Base-by-base conservation (phyloP, 2,113 vertebrate species). In the Callipepla squamata region DNA sequence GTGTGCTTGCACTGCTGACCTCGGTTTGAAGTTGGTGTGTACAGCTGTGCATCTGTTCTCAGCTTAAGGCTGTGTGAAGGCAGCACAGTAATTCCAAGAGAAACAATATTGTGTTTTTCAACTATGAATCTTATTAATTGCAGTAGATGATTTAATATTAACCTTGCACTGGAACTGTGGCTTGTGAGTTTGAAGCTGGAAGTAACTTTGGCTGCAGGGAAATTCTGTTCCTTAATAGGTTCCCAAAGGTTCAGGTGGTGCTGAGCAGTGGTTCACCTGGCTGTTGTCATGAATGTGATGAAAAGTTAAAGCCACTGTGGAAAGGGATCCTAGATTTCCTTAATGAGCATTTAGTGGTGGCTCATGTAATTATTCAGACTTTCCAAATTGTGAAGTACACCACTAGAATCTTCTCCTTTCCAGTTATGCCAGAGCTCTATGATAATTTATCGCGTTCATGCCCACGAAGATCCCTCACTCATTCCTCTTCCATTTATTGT, bases 361-460 rank as follows among this genome's bases (percentile, higher is more conserved):
- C 83, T 91, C 63, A 44, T 13, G 83, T 92, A 91, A 89, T 94
- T 96, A 93, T 93, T 94, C 87, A 62, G 94, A 93, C 50, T 87
- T 86, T 53, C 61, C 62, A 74, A 87, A 92, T 32, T 84, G 80
- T 87, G 82, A 80, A 87, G 93, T 84, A 61, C 22, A 4, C 69
- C 9, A 12, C 70, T 92, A 61, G 53, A 65, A 74, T 82, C 84
- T 76, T 50, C 88, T 94, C 76, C 76, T 94, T 91, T 47, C 85
- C 70, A 77, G 66, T 42, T 30, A 34, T 8, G 50, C 40, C 32
- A 30, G 48, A 90, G 82, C 65, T 78, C 36, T 1, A 0, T 42
- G 62, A 36, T 80, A 58, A 61, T 94, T 91, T 57, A 69, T 26
- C 87, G 32, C 40, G 23, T 79, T 91, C 94, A 69, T 62, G 78